Base-by-base conservation (phyloP, 2,113 vertebrate species). In the Gadus macrocephalus region DNA sequence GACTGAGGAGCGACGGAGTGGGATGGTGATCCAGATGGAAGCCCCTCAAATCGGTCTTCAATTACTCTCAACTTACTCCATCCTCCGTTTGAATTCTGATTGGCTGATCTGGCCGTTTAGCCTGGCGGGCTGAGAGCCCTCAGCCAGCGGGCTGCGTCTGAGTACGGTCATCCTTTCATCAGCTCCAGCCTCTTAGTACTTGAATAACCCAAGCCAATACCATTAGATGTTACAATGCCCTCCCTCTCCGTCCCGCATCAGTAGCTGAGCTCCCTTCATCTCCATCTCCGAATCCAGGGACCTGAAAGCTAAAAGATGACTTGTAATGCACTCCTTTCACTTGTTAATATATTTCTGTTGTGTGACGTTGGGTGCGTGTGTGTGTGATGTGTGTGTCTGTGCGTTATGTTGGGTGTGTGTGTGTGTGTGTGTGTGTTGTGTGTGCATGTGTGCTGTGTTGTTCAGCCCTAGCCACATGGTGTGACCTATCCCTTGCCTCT, bases 121-220 rank as follows among this genome's bases (percentile, higher is more conserved):
- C 79, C 77, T 72, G 85, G 86, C 64, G 66, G 65, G 78, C 80
- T 87, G 68, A 89, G 87, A 87, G 87, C 83, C 88, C 89, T 91
- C 85, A 84, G 85, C 85, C 87, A 82, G 81, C 78, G 82, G 71
- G 72, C 75, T 78, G 82, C 79, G 73, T 89, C 78, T 82, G 81
- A 88, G 84, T 86, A 85, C 84, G 81, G 78, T 75, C 78, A 83
- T 86, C 85, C 90, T 93, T 92, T 92, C 90, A 92, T 92, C 87
- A 91, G 77, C 35, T 67, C 15, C 15, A 58, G n/a, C 55, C 76
- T 75, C 88, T 86, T 88, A 89, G 88, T 89, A 90, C 82, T 76
- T 81, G n/a, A 16, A 17, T 1, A 16, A 80, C 90, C 86, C 91
- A 89, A 89, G 84, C 85, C 79, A 78, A 83, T 84, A 74, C 83